A percentile compares a stretch with the other conserved stretches of the same genome.
Conservation (phyloP, 1,140 invertebrate species). For the Drosophila lowei region DNA sequence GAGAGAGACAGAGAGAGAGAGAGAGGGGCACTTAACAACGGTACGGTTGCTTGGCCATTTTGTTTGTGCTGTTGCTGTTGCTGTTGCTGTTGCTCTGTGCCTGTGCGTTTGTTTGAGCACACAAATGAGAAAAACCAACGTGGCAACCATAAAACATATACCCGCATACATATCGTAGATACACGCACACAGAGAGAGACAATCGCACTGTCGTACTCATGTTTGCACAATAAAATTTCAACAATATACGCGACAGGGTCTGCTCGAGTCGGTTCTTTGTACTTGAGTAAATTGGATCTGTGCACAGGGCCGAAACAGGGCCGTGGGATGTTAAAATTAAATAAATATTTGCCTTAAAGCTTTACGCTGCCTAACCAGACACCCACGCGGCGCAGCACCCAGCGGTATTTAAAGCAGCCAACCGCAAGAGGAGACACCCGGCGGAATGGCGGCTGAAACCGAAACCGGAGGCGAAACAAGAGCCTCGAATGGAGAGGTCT, state of each 20-base stretch:
- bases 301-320: slow-evolving; percentile 43
- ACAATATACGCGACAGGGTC: slow-evolving; percentile 76
- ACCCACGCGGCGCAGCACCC: slow-evolving; percentile 11
- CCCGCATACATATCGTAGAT: slow-evolving; percentile 6
- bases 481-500: slow-evolving; percentile 28
- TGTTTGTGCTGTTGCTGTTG: slow-evolving; percentile 42
- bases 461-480: slow-evolving; percentile 35
- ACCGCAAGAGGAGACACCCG: slow-evolving; percentile 24
- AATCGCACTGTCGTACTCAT: slow-evolving; percentile 51
- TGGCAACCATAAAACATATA: slow-evolving; percentile 74
- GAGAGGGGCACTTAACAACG: slow-evolving; percentile 72
- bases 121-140: slow-evolving; percentile 70
- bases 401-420: slow-evolving; percentile 54
- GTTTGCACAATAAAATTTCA: slow-evolving; percentile 80
- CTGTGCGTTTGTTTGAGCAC: slow-evolving; percentile 46
- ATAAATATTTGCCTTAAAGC: slow-evolving; percentile 78
- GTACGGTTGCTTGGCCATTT: slow-evolving; percentile 49
- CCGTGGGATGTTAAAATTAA: slow-evolving; percentile 64
- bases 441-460: background rate
- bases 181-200: slow-evolving; percentile 25
- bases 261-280: slow-evolving; percentile 35
- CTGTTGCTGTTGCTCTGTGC: slow-evolving; percentile 15
- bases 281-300: slow-evolving; percentile 80
- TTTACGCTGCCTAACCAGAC: slow-evolving; percentile 10
- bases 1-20: slow-evolving; percentile 15